phyloP scores from a whole-genome alignment of 2,113 vertebrate species.

The Callaeas wilsoni region DNA sequence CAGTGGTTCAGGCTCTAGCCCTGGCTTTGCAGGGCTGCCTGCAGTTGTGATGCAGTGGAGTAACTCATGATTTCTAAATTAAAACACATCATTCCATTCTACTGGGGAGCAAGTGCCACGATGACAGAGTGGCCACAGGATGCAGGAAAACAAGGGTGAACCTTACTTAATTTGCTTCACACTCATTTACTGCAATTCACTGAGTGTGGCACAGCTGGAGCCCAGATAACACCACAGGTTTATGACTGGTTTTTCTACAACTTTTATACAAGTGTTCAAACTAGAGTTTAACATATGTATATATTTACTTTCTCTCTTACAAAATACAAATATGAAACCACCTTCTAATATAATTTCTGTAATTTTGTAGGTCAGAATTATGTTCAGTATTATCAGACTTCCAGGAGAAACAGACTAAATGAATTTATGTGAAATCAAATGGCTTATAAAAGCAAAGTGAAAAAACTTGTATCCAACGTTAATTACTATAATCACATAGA shows the following conservation, averaged over 20 bases:
- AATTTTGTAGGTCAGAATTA: not conserved
- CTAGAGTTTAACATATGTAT: not conserved
- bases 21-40: not conserved
- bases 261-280: not conserved
- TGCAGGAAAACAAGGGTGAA: not conserved
- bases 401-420: not conserved
- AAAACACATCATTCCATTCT: not conserved
- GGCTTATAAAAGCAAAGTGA: not conserved
- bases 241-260: not conserved
- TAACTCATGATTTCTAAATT: not conserved
- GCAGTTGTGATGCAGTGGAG: not conserved
- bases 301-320: not conserved
- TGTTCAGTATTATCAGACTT: not conserved
- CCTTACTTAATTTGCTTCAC: not conserved
- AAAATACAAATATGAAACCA: not conserved
- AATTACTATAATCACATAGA: not conserved
- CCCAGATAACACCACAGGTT: not conserved
- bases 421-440: not conserved
- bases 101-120: accelerated
- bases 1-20: not conserved
- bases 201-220: not conserved
- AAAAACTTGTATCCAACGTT: not conserved
- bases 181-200: not conserved
- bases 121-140: not conserved
- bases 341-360: not conserved